Evolutionary conservation across 2,797 vertebrate genomes (phyloP).

Genomic region (Leucoraja ocellata): DNA sequence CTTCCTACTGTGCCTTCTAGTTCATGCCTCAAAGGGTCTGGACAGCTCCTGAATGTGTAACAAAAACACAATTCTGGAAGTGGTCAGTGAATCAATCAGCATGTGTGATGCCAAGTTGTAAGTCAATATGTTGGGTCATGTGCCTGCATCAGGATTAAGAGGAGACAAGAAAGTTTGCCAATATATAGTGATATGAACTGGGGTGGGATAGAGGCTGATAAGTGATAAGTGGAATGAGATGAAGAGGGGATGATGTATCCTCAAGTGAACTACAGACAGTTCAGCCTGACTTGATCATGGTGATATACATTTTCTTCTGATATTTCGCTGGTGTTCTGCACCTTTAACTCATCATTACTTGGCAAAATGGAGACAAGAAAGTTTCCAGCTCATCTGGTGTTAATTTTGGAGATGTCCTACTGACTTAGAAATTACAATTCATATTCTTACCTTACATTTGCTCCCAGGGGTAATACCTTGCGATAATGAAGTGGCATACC

Average conservation of each 20-base stretch:
- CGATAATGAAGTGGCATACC: not conserved
- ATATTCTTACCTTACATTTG: not conserved
- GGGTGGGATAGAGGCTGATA: no score
- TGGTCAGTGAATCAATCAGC: no score
- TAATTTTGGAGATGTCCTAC: not conserved
- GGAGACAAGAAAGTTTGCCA: no score
- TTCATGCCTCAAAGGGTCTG: not conserved
- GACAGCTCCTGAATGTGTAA: not conserved
- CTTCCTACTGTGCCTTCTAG: not conserved
- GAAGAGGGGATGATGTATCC: no score
- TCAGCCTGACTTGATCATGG: not conserved
- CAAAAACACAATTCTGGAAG: no score
- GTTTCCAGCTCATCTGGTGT: not conserved
- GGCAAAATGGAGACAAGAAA: not conserved
- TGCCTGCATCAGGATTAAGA: no score
- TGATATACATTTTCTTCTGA: not conserved
- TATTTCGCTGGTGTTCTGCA: not conserved
- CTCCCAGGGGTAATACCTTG: not conserved
- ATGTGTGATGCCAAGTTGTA: no score
- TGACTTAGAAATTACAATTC: not conserved
- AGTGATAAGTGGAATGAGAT: no score
- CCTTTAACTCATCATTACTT: not conserved
- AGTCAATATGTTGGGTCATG: no score
- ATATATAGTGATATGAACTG: no score
- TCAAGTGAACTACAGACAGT: not conserved